Evolutionary conservation across 2,113 vertebrate genomes (phyloP), one percentile per base, ranked within the genome.

Genomic region (Chitala chitala): DNA sequence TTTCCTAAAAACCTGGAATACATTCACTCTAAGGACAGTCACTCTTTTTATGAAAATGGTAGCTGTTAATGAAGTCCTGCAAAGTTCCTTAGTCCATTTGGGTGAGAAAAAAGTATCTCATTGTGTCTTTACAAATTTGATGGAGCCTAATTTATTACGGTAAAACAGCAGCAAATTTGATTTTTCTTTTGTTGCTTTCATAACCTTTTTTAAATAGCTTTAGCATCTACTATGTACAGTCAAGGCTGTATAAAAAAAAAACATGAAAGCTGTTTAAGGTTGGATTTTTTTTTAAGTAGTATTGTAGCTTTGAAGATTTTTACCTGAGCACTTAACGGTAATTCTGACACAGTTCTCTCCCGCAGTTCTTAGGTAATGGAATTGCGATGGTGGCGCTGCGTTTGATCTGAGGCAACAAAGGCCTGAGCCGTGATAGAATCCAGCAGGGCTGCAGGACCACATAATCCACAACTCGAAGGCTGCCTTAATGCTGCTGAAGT

Each of bases 381-480:
- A 48, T 12, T 72, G 42, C 20, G 71, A 51, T 51, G 20, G 20
- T 51, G 48, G 48, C 48, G 36, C 29, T 66, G 33, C 69, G 53
- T 55, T 50, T 61, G 13, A 22, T 38, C 54, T 29, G 3, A 29
- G 40, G 42, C 26, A 72, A 55, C 10, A 17, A 15, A 29, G 51
- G 26, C 15, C 40, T 9, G 17, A 63, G 72, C n/a, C 72, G 42
- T 38, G 17, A 13, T 56, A 63, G 56, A 33, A 42, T 51, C 10
- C 56, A 15, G 44, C n/a, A n/a, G 44, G 58, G 17, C 72, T 31
- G 20, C 33, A 24, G 36, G 26, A 73, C 44, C 42, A 46, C 42
- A 33, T 73, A 61, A 73, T 73, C 59, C 58, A 31, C 17, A 73
- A 36, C 38, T 50, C 15, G 51, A 50, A 63, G 51, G 44, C 42